phyloP scores from a whole-genome alignment of 1,140 invertebrate genomes.

The Aphidius gifuensis region DNA sequence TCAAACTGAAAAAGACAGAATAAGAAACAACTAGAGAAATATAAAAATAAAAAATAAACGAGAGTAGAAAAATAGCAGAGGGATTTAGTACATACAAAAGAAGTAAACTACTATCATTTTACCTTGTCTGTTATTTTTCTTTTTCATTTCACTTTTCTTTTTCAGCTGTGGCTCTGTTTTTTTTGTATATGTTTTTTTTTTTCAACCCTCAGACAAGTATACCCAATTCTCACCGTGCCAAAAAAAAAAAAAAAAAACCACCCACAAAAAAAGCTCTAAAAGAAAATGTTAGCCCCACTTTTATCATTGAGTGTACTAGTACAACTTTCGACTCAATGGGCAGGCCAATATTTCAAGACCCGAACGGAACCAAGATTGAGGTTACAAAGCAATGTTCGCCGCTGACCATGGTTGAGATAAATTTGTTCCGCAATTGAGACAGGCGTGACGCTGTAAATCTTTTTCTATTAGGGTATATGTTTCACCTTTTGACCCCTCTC shows the following conservation, averaged over 20 bases:
- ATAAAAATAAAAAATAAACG: not conserved
- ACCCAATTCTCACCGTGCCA: conserved; percentile 20
- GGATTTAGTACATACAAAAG: conserved; percentile 5
- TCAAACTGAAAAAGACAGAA: conserved; percentile 14
- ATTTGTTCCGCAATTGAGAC: conserved; percentile 54
- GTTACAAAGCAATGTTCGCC: conserved; percentile 47
- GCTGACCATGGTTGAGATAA: conserved; percentile 51
- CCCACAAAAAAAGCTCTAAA: not conserved
- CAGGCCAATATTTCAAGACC: conserved; percentile 50
- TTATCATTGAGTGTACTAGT: conserved; percentile 11
- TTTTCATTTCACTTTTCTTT: conserved; percentile 9
- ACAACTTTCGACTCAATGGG: conserved; percentile 48
- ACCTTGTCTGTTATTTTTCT: too few species aligned
- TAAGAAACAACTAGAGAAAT: not conserved
- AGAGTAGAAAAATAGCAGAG: conserved; percentile 17
- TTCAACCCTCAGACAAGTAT: conserved; percentile 8
- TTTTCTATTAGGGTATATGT: conserved; percentile 44
- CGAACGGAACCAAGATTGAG: conserved; percentile 49
- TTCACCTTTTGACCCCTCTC: conserved; percentile 30
- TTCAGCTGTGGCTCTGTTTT: conserved; percentile 2
- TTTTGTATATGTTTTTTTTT: conserved; percentile 6
- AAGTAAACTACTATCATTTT: too few species aligned
- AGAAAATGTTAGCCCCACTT: not conserved
- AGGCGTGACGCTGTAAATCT: conserved; percentile 51
- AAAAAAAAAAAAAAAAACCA: conserved; percentile 2